Evolutionary conservation across 2,113 vertebrate genomes (phyloP), one percentile per base, ranked within the genome.

Genomic region (Eubucco bourcierii): DNA sequence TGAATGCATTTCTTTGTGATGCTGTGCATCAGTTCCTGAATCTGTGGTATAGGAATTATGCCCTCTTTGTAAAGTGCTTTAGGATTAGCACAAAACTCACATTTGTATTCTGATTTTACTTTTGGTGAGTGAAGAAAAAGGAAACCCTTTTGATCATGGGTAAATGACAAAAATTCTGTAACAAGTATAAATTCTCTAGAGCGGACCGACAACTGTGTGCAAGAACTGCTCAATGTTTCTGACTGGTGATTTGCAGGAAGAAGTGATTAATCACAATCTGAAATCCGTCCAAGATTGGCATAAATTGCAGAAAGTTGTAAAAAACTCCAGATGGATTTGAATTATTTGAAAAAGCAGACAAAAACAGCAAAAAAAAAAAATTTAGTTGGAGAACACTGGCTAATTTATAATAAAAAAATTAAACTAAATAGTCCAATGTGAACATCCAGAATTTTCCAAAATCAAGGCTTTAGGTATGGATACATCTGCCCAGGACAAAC

Each of bases 221-320:
- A 66, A 63, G 72, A 84, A 37, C 21, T 53, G 73, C 66, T 90
- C 72, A 66, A 6, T 77, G 28, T 90, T 93, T 84, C 88, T 7
- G 2, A 27, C 12, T 80, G 78, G 56, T 82, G 52, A 76, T 92
- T 84, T 91, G 41, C 67, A 92, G 67, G 75, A 91, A 89, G 55
- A 84, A 76, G 74, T 80, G 66, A 91, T 87, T 89, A 76, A 92
- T 91, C 79, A 91, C 71, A 44, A 73, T 84, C 61, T 52, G 60
- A 87, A 94, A 95, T 74, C 75, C 80, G 82, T 80, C 82, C 60
- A 46, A 92, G 82, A 92, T 76, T 73, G 90, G 79, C 58, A 80
- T 93, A 90, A 90, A 91, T 84, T 84, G 80, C 79, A 82, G 82
- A 87, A 94, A 60, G 70, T 87, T 93, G 67, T 80, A 70, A 87